Percentiles rank a stretch among this genome's conserved stretches.
Conservation (phyloP, 1,140 invertebrate genomes). For the Drosophila tani region DNA sequence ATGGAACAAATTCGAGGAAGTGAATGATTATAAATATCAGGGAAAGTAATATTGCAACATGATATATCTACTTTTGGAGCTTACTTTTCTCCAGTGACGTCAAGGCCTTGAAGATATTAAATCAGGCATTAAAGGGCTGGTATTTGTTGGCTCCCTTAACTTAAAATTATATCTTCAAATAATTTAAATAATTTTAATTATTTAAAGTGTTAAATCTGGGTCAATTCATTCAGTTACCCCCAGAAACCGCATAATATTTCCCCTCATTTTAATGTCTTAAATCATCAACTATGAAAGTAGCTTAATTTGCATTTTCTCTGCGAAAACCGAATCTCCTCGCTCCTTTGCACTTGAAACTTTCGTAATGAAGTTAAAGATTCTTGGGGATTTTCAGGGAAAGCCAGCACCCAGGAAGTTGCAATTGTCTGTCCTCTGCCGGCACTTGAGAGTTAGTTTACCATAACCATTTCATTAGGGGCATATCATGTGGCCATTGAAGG, state of each 20-base stretch:
- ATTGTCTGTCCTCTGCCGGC: constrained; percentile 22
- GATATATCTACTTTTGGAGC: too few species aligned
- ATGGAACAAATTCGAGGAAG: neutral
- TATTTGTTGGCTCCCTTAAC: too few species aligned
- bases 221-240: neutral
- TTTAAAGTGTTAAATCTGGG: neutral
- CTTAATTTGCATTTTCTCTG: neutral
- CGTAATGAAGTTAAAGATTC: constrained; percentile 28
- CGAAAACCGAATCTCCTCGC: neutral
- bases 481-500: constrained; percentile 46
- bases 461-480: constrained; percentile 53
- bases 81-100: too few species aligned
- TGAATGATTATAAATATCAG: constrained; percentile 2
- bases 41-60: constrained; percentile 4
- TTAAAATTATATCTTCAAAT: too few species aligned
- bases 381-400: neutral
- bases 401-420: constrained; percentile 16
- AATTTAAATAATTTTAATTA: too few species aligned
- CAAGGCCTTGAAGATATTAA: too few species aligned
- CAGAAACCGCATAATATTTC: neutral
- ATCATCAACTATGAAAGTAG: neutral
- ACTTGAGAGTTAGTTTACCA: constrained; percentile 37
- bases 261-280: neutral
- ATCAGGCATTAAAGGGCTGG: too few species aligned
- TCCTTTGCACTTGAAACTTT: constrained; percentile 17